Base-by-base conservation (phyloP, 2,113 vertebrate genomes). In the Clarias gariepinus region DNA sequence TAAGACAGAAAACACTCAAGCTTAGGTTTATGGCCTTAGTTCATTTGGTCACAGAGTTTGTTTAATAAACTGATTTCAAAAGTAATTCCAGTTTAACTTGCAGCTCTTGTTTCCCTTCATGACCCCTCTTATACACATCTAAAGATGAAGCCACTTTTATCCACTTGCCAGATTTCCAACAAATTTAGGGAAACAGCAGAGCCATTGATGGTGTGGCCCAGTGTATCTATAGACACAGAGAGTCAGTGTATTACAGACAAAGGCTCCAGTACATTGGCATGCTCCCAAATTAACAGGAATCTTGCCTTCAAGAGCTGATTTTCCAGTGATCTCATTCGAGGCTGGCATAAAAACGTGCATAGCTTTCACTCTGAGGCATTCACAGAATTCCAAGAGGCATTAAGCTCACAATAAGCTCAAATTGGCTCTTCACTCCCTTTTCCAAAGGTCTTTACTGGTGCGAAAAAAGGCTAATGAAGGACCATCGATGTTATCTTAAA, bases 211-310 rank as follows among this genome's bases (percentile, higher is more conserved):
- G 64, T 15, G 69, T 21, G 81, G 92, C 84, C 60, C 90, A 92
- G 91, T 89, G 91, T 87, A 90, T 91, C 89, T 89, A 92, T 83
- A 82, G 90, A 93, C 92, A 94, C 90, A 92, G 88, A 86, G 60
- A 88, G 89, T 89, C 91, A 93, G 87, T 93, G 88, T 89, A 52
- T 74, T 19, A 81, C 53, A 85, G 82, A 93, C 93, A 94, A 95
- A 94, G 90, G 82, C 79, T 87, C 84, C 91, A 90, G 91, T 90
- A 90, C 92, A 85, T 57, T 88, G 84, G 89, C 91, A 91, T 66
- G 84, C 86, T 92, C 92, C 92, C 93, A 94, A 84, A 95, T 94
- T 94, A 94, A 91, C 91, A 93, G 90, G 93, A 94, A 93, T 93
- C 92, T 91, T 71, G 61, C 88, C 89, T 91, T 92, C 71, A 87